Base-by-base conservation (phyloP, 1,140 invertebrate species). In the Hirudo medicinalis region DNA sequence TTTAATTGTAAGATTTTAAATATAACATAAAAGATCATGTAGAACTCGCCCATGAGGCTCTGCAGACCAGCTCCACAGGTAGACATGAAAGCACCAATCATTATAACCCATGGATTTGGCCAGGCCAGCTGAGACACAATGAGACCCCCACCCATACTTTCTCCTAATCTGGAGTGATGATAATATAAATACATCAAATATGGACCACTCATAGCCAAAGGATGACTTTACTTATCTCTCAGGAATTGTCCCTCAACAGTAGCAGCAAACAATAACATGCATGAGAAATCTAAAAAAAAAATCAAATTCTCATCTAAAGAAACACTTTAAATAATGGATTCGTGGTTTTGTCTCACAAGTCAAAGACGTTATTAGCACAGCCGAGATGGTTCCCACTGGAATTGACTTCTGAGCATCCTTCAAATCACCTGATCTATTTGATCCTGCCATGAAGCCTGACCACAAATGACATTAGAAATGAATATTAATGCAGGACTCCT, bases 331-430 rank as follows among this genome's bases (percentile, higher is more conserved):
- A 49, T 2, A 13, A 49, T 49, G 13, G 43, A 15, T 49, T 49
- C 25, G 82, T 81, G 80, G 81, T 83, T 85, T 40, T n/a, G n/a
- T 49, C 80, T 83, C 84, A 86, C 85, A 99, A 19, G 99, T 93
- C 57, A 88, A 88, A 36, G 94, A 96, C 13, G 97, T 99, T 25
- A 93, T 96, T 36, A 93, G 78, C 80, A 97, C 96, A 69, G 97
- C 97, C 76, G 89, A 88, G 74, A 99, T 91, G 27, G 97, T 99
- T 75, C 97, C 97, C 49, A 91, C 88, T 6, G 97, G 97, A 78
- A 99, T 99, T 73, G 94, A 97, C 81, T 91, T 94, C 82, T 97
- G 94, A 53, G 95, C 95, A 84, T 99, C 95, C 32, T 91, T 91
- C 76, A 99, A 85, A 82, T 99, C 97, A 75, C 97, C 97, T 22